Percentiles rank a stretch among this genome's conserved stretches.
Conservation (phyloP, 2,797 vertebrate genomes). For the Hydrocynus forskahlii region DNA sequence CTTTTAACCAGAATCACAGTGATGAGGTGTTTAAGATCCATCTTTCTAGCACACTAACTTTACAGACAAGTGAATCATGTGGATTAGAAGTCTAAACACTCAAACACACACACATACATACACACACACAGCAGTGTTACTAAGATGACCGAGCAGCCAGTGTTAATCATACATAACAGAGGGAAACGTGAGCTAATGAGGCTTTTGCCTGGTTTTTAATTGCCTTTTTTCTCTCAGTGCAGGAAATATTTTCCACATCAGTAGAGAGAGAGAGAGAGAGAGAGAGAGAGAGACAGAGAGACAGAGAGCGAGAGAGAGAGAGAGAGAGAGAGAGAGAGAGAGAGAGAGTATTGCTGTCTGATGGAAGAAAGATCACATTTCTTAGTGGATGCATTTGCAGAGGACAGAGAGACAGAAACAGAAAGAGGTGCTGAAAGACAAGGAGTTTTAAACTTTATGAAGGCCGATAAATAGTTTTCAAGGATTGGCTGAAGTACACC, state of each 20-base stretch:
- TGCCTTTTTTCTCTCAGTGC: constrained; percentile 48
- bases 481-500: no score
- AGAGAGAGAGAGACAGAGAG: constrained; percentile 17
- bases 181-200: constrained; percentile 55
- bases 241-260: constrained; percentile 44
- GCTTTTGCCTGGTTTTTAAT: constrained; percentile 48
- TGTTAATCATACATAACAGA: constrained; percentile 51
- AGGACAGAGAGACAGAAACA: not conserved
- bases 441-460: not conserved
- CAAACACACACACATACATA: not conserved
- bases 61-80: not conserved
- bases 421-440: not conserved
- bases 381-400: not conserved
- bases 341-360: not conserved
- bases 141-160: constrained; percentile 50
- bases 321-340: constrained; percentile 20
- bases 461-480: no score
- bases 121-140: constrained; percentile 5
- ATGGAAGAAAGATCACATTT: not conserved
- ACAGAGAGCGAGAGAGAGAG: not conserved
- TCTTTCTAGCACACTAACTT: not conserved
- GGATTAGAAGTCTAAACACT: constrained; percentile 44
- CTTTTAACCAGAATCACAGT: not conserved
- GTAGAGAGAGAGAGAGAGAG: constrained; percentile 3
- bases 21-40: not conserved